phyloP scores from a whole-genome alignment of 2,113 vertebrate genomes.

The Chitala chitala region DNA sequence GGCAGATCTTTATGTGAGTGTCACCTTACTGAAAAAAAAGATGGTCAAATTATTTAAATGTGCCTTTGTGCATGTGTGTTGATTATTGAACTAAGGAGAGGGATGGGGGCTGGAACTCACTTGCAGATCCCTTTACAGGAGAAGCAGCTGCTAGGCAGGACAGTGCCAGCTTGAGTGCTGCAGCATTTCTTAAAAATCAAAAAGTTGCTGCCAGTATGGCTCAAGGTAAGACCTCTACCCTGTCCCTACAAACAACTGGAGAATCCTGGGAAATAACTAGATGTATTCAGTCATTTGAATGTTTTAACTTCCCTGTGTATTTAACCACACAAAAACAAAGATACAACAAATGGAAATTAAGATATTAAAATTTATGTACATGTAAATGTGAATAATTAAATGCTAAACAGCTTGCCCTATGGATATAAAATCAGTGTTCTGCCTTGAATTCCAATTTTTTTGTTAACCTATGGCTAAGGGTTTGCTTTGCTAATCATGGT shows the following conservation, averaged over 20 bases:
- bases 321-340: neutral
- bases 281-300: no score
- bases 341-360: neutral
- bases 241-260: no score
- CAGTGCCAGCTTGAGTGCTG: neutral
- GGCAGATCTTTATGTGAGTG: constrained; percentile 20
- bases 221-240: neutral
- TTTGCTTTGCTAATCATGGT: neutral
- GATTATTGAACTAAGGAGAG: constrained; percentile 15
- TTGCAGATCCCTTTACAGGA: neutral
- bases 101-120: neutral
- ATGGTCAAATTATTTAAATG: constrained; percentile 26
- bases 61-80: neutral
- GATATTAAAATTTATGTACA: neutral
- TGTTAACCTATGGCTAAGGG: neutral
- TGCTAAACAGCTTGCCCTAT: neutral
- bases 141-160: neutral
- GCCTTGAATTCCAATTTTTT: neutral
- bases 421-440: no score
- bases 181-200: neutral
- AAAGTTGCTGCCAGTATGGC: neutral
- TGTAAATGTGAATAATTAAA: neutral
- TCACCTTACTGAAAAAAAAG: constrained; percentile 3
- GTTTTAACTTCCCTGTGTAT: neutral
- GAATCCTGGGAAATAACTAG: no score